A percentile compares a stretch with the other conserved stretches of the same genome.
Evolutionary conservation across 2,888 invertebrate species (phyloP).

Genomic region (Molanna angustata): DNA sequence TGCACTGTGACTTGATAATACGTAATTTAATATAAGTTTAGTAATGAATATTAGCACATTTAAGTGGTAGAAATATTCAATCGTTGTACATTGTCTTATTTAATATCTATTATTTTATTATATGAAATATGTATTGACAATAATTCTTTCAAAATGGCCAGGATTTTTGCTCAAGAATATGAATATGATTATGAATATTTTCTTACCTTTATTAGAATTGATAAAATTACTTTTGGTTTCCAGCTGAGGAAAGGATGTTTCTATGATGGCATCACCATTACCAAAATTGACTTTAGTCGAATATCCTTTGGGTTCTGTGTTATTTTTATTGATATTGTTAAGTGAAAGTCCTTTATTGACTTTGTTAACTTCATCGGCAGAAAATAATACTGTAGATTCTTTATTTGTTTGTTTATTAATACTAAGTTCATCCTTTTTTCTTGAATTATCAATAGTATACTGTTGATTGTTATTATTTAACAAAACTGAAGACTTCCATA

Average conservation of each 20-base stretch:
- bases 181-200: too few relatives aligned
- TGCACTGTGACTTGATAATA: too few relatives aligned
- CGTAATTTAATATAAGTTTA: too few relatives aligned
- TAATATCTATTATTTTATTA: too few relatives aligned
- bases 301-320: conserved; percentile 42
- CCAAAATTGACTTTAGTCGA: conserved; percentile 59
- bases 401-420: neutral
- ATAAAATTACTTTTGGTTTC: conserved; percentile 13
- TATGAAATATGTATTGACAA: too few relatives aligned
- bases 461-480: conserved; percentile 37
- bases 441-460: neutral
- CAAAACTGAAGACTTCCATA: conserved; percentile 48
- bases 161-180: too few relatives aligned
- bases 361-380: conserved; percentile 12
- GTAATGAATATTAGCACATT: too few relatives aligned
- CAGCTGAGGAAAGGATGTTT: conserved; percentile 38
- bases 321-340: neutral
- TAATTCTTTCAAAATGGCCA: too few relatives aligned
- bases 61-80: too few relatives aligned
- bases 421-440: conserved; percentile 11
- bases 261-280: conserved; percentile 42
- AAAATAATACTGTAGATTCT: conserved; percentile 3
- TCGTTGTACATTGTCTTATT: too few relatives aligned
- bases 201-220: conserved; percentile 21
- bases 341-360: conserved; percentile 2